Base-by-base conservation (phyloP, 2,113 vertebrate genomes). In the Mola mola region DNA sequence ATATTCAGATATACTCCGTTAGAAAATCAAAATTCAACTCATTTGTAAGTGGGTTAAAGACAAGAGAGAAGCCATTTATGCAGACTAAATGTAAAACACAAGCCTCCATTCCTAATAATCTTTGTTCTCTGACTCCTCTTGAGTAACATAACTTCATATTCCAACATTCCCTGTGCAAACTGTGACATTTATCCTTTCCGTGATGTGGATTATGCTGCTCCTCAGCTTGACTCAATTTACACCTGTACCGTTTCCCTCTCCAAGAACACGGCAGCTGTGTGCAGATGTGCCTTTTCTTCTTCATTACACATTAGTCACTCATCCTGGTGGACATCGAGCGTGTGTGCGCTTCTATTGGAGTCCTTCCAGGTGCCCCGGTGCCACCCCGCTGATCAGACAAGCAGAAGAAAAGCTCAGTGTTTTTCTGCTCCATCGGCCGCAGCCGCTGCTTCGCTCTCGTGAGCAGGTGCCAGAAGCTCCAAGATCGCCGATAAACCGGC, bases 361-460 rank as follows among this genome's bases (percentile, higher is more conserved):
- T 67, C 58, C 28, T 87, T 93, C 88, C 90, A 93, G 90, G 88
- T 89, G 26, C 75, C 81, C 79, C 74, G 57, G 58, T 76, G 84
- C 76, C 59, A 66, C 74, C 73, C n/a, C 17, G 63, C 64, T 77
- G 75, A 88, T 91, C 89, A 92, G 84, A 90, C 84, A 90, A 90
- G 85, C 88, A 92, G 87, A 88, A 89, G 93, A 90, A 91, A 94
- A 93, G 87, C 90, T 89, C 60, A 13, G 90, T 91, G 90, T 92
- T 94, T 95, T 96, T 96, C 94, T 92, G 92, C 90, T 83, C 87
- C 84, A 78, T 83, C 74, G 85, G 88, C 69, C 81, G 60, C 84
- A 89, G 93, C 88, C 89, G 90, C 89, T 89, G 88, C 85, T 87
- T 67, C 88, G 70, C 88, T 86, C 63, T 88, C 90, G 88, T 74